Percentiles rank a stretch among this genome's conserved stretches.
These are phyloP conservation scores for Orthosia cruda DNA, from an alignment of 2,888 invertebrate species.

Conservation along the genomic window DNA sequence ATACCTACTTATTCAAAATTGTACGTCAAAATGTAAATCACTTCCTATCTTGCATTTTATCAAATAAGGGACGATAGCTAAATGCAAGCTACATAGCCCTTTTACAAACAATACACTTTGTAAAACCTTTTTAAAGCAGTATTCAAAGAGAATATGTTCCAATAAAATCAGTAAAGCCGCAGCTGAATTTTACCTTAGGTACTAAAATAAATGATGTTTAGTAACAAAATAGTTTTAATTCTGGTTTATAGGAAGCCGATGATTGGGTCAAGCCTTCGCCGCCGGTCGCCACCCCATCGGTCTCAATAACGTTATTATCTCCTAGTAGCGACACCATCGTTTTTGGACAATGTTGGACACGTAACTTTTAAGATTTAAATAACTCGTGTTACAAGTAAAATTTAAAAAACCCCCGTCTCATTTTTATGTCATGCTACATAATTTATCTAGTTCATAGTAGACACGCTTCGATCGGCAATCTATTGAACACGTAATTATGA, in stretches of 20 bases:
- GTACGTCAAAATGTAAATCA: too few relatives aligned
- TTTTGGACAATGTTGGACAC: conserved; percentile 9
- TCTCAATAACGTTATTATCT: conserved; percentile 66
- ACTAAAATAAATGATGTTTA: neutral
- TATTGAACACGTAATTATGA: too few relatives aligned
- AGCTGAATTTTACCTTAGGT: neutral
- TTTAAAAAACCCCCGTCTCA: too few relatives aligned
- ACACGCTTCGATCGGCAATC: too few relatives aligned
- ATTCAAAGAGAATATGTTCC: neutral
- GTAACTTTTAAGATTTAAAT: neutral
- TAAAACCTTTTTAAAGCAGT: neutral
- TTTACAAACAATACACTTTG: neutral
- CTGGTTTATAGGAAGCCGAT: conserved; percentile 27
- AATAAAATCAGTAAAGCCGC: neutral
- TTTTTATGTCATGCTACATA: too few relatives aligned
- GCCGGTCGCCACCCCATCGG: conserved; percentile 43
- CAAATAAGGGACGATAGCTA: too few relatives aligned
- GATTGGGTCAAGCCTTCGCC: conserved; percentile 57
- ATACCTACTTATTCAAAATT: too few relatives aligned
- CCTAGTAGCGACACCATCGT: conserved; percentile 39
- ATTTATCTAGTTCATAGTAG: too few relatives aligned
- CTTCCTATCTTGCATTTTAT: neutral
- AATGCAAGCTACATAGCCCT: neutral
- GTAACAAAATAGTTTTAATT: conserved; percentile 45
- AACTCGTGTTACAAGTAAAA: too few relatives aligned